Evolutionary conservation across 2,113 vertebrate genomes (phyloP).

Genomic region (Chaetodon auriga): DNA sequence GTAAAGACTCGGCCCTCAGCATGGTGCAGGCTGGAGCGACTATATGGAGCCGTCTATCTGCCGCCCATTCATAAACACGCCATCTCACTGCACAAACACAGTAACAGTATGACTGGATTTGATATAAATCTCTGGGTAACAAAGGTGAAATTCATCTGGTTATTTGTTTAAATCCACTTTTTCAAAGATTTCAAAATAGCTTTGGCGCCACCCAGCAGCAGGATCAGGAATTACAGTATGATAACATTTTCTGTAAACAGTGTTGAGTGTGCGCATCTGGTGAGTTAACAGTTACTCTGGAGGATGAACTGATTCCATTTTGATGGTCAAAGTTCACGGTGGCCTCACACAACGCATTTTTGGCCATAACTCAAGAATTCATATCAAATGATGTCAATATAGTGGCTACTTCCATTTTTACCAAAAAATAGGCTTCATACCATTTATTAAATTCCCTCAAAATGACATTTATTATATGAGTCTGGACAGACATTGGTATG

Average conservation of each 20-base stretch:
- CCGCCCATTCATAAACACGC: conserved; percentile 33
- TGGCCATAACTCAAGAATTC: too few relatives aligned
- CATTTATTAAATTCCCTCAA: too few relatives aligned
- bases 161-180: neutral
- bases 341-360: too few relatives aligned
- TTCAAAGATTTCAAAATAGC: neutral
- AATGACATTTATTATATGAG: too few relatives aligned
- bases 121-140: neutral
- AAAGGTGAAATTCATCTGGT: neutral
- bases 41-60: neutral
- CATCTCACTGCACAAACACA: conserved; percentile 2
- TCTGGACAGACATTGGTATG: too few relatives aligned
- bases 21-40: conserved; percentile 44
- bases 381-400: too few relatives aligned
- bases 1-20: conserved; percentile 35
- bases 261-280: neutral
- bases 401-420: too few relatives aligned
- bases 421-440: too few relatives aligned
- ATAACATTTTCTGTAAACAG: neutral
- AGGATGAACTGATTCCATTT: too few relatives aligned
- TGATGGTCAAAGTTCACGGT: too few relatives aligned
- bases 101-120: neutral
- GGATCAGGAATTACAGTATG: neutral
- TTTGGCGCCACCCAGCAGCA: conserved; percentile 23
- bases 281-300: neutral